Evolutionary conservation across 1,140 invertebrate species (phyloP).

Genomic region (Sitodiplosis mosellana): DNA sequence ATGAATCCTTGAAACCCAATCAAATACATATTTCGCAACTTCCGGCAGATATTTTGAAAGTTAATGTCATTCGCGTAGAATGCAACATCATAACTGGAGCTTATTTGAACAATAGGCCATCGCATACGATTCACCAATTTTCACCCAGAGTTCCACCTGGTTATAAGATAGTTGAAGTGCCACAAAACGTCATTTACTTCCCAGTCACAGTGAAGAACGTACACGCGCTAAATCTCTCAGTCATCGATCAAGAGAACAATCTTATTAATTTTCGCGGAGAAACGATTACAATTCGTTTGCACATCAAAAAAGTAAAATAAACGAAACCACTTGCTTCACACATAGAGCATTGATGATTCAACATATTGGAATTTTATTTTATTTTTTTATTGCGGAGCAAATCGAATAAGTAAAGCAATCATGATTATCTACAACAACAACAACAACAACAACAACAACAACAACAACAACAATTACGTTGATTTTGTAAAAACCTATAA

Average conservation of each 20-base stretch:
- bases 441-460: too few species aligned
- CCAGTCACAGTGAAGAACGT: conserved; percentile 12
- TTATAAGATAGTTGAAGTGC: conserved; percentile 15
- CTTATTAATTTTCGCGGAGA: conserved; percentile 12
- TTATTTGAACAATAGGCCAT: conserved; percentile 12
- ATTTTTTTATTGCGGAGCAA: too few species aligned
- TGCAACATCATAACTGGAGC: conserved; percentile 12
- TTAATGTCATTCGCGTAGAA: conserved; percentile 9
- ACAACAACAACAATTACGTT: too few species aligned
- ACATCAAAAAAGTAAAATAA: too few species aligned
- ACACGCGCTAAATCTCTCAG: conserved; percentile 7
- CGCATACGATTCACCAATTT: conserved; percentile 18
- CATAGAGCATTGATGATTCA: too few species aligned
- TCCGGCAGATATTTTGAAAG: conserved; percentile 9
- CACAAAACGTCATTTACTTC: conserved; percentile 17
- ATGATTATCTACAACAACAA: too few species aligned
- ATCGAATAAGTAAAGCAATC: too few species aligned
- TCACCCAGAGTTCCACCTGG: too few species aligned
- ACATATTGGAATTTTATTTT: too few species aligned
- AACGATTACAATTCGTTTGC: conserved; percentile 11
- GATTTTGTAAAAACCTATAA: too few species aligned
- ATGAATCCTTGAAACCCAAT: conserved; percentile 4
- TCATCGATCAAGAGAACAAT: conserved; percentile 13
- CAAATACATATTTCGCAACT: conserved; percentile 7
- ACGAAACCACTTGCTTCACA: too few species aligned